Evolutionary conservation across 1,140 invertebrate species (phyloP).

Genomic region (Zaprionus tsacasi): DNA sequence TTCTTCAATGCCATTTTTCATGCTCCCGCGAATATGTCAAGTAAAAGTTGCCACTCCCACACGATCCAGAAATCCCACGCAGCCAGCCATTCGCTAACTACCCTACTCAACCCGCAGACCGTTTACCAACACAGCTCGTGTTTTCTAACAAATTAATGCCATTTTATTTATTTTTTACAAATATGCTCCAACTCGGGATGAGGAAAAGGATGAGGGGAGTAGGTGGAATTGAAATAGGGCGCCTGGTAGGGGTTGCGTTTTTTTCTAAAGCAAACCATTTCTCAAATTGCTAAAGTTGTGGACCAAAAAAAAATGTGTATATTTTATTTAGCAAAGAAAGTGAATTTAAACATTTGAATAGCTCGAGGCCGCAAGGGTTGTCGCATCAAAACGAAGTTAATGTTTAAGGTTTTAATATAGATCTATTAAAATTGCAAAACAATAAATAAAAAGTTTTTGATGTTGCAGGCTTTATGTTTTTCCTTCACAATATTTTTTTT

Average conservation of each 20-base stretch:
- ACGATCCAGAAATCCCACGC: background rate
- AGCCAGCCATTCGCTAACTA: conserved; percentile 1
- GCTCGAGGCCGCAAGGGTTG: background rate
- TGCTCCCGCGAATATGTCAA: conserved; percentile 79
- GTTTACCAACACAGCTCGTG: conserved; percentile 32
- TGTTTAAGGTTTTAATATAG: background rate
- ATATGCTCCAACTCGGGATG: conserved; percentile 43
- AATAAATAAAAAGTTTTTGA: too few relatives aligned
- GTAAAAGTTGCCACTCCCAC: conserved; percentile 63
- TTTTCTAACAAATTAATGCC: conserved; percentile 79
- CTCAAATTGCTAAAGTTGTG: conserved; percentile 70
- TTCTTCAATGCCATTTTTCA: conserved; percentile 72
- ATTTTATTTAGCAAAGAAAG: conserved; percentile 76
- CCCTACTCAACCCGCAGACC: conserved; percentile 2
- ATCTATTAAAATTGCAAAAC: background rate
- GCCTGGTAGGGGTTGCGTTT: conserved; percentile 10
- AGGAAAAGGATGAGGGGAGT: background rate
- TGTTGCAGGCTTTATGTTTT: too few relatives aligned
- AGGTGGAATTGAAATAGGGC: conserved; percentile 10
- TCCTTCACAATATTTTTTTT: too few relatives aligned
- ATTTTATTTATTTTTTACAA: conserved; percentile 82
- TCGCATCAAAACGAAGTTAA: background rate
- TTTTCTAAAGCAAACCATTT: conserved; percentile 55
- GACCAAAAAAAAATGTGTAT: conserved; percentile 69
- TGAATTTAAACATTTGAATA: conserved; percentile 70